Evolutionary conservation across 1,140 invertebrate species (phyloP).

Genomic region (Drosophila repleta): DNA sequence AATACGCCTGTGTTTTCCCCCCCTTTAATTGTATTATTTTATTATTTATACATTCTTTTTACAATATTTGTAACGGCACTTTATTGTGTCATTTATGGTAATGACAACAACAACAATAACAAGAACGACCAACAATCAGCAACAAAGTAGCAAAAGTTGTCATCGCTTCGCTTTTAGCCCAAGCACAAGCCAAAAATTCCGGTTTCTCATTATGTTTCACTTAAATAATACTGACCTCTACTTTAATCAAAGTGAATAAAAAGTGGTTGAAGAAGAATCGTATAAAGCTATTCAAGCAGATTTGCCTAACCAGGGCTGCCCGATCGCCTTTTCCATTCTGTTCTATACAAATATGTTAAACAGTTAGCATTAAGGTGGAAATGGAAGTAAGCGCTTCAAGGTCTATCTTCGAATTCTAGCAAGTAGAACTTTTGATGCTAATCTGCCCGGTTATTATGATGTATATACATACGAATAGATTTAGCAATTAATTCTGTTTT

Average conservation of each 20-base stretch:
- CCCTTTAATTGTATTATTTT: constrained; percentile 15
- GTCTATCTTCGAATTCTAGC: neutral
- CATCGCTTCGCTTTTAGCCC: constrained; percentile 30
- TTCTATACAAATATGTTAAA: constrained; percentile 9
- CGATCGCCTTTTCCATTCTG: neutral
- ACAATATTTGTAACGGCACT: constrained; percentile 71
- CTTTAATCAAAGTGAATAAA: constrained; percentile 55
- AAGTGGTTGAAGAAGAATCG: constrained; percentile 16
- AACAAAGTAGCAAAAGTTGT: constrained; percentile 35
- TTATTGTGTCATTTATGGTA: constrained; percentile 65
- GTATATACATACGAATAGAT: neutral
- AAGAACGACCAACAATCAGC: constrained; percentile 20
- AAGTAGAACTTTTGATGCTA: neutral
- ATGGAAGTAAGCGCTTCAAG: neutral
- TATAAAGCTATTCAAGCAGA: constrained; percentile 49
- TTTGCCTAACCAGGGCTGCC: constrained; percentile 31
- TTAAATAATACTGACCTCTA: constrained; percentile 58
- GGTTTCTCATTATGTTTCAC: constrained; percentile 71
- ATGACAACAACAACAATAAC: constrained; percentile 11
- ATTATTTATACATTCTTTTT: constrained; percentile 69
- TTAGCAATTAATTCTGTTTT: neutral
- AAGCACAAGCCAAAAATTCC: constrained; percentile 54
- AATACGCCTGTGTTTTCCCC: constrained; percentile 12
- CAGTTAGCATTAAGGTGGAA: neutral
- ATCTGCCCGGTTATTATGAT: neutral